Conservation (phyloP, 2,113 vertebrate genomes). For the Dicentrarchus labrax region DNA sequence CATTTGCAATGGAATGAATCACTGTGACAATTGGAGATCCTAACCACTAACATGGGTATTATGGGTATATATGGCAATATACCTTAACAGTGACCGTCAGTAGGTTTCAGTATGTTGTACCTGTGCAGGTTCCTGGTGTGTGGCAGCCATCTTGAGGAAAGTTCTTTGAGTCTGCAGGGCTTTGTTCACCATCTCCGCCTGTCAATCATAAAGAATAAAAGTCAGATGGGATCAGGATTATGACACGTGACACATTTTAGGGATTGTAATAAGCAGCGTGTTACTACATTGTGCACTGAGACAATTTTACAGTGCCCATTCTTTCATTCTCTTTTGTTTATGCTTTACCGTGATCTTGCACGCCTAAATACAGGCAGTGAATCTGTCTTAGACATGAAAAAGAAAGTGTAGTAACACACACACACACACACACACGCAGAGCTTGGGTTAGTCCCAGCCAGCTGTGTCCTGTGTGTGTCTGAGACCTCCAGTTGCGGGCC, state of each 20-base stretch:
- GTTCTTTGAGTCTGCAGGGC: slow-evolving; percentile 91
- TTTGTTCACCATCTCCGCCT: slow-evolving; percentile 94
- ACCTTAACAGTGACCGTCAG: neutral
- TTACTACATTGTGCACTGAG: neutral
- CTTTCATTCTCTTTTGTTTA: neutral
- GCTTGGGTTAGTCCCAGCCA: slow-evolving; percentile 58
- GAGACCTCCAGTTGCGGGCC: slow-evolving; percentile 67
- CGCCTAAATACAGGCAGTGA: slow-evolving; percentile 20
- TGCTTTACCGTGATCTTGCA: neutral
- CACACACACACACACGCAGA: slow-evolving; percentile 41
- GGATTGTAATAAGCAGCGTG: neutral
- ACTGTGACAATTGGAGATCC: too few species aligned
- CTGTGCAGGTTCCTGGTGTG: slow-evolving; percentile 92
- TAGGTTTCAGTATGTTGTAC: slow-evolving; percentile 75
- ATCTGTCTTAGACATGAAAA: slow-evolving; percentile 15
- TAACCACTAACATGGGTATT: too few species aligned
- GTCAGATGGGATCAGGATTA: slow-evolving; percentile 12
- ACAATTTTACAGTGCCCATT: neutral
- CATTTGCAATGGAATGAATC: too few species aligned
- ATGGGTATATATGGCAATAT: too few species aligned
- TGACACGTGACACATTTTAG: slow-evolving; percentile 3
- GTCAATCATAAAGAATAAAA: slow-evolving; percentile 60
- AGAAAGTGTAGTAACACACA: slow-evolving; percentile 1
- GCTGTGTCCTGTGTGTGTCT: slow-evolving; percentile 63
- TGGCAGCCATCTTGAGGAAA: slow-evolving; percentile 91